Conservation (phyloP, 2,888 invertebrate genomes). For the Tyria jacobaeae region DNA sequence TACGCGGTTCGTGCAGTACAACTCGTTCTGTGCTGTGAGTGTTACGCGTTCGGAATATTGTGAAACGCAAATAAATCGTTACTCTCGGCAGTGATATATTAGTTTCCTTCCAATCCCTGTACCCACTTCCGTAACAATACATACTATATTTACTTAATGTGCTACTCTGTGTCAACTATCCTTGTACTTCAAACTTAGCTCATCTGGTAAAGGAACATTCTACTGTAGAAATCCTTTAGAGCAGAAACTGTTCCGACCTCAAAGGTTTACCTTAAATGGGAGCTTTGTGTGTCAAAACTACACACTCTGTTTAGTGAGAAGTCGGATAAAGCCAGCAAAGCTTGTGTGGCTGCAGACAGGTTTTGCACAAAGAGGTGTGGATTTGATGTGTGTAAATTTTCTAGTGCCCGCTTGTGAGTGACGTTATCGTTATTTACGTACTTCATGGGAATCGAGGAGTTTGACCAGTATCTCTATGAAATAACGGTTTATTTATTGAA, state of each 20-base stretch:
- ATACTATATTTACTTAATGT: neutral
- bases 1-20: too few species aligned
- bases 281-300: conserved; percentile 10
- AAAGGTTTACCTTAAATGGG: conserved; percentile 1
- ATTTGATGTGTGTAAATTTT: neutral
- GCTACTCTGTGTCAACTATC: neutral
- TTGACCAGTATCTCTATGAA: neutral
- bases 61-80: too few species aligned
- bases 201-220: neutral
- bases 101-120: too few species aligned
- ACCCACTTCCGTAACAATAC: too few species aligned
- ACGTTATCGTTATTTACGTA: neutral
- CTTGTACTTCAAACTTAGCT: neutral
- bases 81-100: too few species aligned
- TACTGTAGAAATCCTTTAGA: conserved; percentile 2
- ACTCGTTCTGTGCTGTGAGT: too few species aligned
- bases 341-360: conserved; percentile 1
- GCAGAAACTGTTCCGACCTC: neutral
- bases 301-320: neutral
- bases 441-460: neutral
- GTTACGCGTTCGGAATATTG: too few species aligned
- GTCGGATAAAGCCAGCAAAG: conserved; percentile 2
- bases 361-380: conserved; percentile 1
- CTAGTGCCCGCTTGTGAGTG: neutral
- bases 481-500: too few species aligned